Evolutionary conservation across 2,797 vertebrate species (phyloP).

Genomic region (Oceanodroma leucorhoa): DNA sequence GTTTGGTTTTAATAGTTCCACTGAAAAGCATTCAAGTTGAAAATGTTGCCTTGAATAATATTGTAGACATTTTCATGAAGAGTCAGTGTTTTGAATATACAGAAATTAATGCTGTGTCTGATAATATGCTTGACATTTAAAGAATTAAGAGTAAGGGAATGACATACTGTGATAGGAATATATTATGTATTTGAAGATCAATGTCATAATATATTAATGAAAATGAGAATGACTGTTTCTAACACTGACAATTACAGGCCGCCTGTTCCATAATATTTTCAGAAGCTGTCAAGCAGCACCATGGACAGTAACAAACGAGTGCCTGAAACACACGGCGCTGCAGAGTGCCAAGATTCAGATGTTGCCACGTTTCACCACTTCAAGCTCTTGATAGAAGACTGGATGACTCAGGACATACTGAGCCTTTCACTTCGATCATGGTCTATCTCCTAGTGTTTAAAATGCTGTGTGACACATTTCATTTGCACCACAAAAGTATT

Average conservation of each 20-base stretch:
- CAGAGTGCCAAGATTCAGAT: fast-evolving
- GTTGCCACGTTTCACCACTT: background rate
- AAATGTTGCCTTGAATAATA: background rate
- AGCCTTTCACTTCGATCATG: background rate
- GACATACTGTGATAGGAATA: background rate
- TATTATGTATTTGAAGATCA: background rate
- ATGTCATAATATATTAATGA: background rate
- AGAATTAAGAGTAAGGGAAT: background rate
- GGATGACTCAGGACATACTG: background rate
- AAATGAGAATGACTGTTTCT: background rate
- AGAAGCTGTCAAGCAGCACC: slow-evolving; percentile 9
- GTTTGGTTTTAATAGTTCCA: background rate
- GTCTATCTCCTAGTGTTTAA: background rate
- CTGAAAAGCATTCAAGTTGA: background rate
- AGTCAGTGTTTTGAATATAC: background rate
- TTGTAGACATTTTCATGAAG: background rate
- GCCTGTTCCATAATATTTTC: fast-evolving
- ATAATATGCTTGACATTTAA: background rate
- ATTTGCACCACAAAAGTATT: background rate
- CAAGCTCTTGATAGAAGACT: background rate
- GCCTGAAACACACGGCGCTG: fast-evolving
- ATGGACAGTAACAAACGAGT: slow-evolving; percentile 19
- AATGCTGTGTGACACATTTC: background rate
- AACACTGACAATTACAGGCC: too few relatives aligned
- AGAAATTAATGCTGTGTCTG: background rate